phyloP scores from a whole-genome alignment of 2,888 invertebrate species.

The Eupithecia insigniata region DNA sequence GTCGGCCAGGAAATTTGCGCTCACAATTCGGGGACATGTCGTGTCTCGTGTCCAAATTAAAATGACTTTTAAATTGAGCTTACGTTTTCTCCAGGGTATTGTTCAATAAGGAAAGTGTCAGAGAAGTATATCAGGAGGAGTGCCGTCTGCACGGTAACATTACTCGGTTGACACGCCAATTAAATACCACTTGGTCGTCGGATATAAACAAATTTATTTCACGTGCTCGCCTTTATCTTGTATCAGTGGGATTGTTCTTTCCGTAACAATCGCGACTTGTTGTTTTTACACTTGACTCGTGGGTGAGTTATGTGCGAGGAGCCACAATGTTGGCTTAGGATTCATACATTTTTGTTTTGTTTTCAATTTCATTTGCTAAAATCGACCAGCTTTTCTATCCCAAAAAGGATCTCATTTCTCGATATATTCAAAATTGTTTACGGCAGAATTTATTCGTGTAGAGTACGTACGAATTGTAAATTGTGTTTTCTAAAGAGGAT shows the following conservation, averaged over 20 bases:
- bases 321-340: slow-evolving; percentile 41
- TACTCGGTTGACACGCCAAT: slow-evolving; percentile 67
- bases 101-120: slow-evolving; percentile 44
- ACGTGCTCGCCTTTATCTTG: slow-evolving; percentile 74
- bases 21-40: slow-evolving; percentile 48
- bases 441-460: slow-evolving; percentile 39
- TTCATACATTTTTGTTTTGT: slow-evolving; percentile 30
- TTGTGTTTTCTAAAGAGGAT: slow-evolving; percentile 81
- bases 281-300: slow-evolving; percentile 66
- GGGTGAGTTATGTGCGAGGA: slow-evolving; percentile 60
- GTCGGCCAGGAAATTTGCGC: slow-evolving; percentile 52
- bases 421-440: slow-evolving; percentile 35
- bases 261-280: slow-evolving; percentile 68
- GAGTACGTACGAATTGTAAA: slow-evolving; percentile 69
- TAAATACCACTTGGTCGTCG: slow-evolving; percentile 70
- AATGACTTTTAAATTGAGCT: slow-evolving; percentile 30
- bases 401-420: slow-evolving; percentile 32
- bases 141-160: slow-evolving; percentile 46
- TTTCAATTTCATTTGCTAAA: slow-evolving; percentile 19
- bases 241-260: slow-evolving; percentile 75
- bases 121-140: slow-evolving; percentile 42
- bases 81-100: slow-evolving; percentile 25
- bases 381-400: slow-evolving; percentile 32
- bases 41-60: slow-evolving; percentile 41
- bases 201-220: slow-evolving; percentile 75